Percentiles rank a stretch among this genome's conserved stretches.
These are phyloP conservation scores for Pseudopleuronectes americanus DNA, from an alignment of 2,797 vertebrate genomes.

Conservation along the genomic window DNA sequence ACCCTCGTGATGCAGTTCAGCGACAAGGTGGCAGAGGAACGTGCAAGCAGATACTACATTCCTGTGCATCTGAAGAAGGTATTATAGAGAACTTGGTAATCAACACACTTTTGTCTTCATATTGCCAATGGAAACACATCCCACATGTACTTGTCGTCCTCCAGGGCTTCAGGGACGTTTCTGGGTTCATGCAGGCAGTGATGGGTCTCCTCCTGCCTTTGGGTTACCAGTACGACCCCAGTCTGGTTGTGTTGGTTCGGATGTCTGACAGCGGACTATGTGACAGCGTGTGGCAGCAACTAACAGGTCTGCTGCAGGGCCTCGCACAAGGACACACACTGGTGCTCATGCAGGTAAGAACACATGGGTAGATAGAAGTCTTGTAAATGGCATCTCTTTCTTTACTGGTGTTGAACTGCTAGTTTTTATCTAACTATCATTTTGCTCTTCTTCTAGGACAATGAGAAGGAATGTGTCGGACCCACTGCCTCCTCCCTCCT, in stretches of 20 bases:
- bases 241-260: constrained; percentile 74
- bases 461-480: constrained; percentile 46
- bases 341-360: constrained; percentile 78
- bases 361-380: not conserved
- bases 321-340: constrained; percentile 79
- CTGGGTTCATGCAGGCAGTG: constrained; percentile 72
- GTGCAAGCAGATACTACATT: constrained; percentile 61
- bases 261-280: constrained; percentile 37
- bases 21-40: constrained; percentile 43
- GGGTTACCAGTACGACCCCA: constrained; percentile 80
- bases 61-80: constrained; percentile 80
- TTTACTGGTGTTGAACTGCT: not conserved
- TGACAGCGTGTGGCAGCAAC: constrained; percentile 74
- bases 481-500: constrained; percentile 73
- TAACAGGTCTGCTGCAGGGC: constrained; percentile 77
- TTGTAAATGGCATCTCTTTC: not conserved
- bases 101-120: no score
- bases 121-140: not conserved
- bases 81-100: no score
- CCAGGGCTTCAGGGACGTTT: constrained; percentile 66
- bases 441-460: constrained; percentile 55
- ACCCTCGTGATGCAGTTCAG: constrained; percentile 78
- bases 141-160: not conserved
- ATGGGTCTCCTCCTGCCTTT: constrained; percentile 79
- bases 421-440: not conserved